Conservation (phyloP, 2,888 invertebrate species). For the Leucania comma region DNA sequence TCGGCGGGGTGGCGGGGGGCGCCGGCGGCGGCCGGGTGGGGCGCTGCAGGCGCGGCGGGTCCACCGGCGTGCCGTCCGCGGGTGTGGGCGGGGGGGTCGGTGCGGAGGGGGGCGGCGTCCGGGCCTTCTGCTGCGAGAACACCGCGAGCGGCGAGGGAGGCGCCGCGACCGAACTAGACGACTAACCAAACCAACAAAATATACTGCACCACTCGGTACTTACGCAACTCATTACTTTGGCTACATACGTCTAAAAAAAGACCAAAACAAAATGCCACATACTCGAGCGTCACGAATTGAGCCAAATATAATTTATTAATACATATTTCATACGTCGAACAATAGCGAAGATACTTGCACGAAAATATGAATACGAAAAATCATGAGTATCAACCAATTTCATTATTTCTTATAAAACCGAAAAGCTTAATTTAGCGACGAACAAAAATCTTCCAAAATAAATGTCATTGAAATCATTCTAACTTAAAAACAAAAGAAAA, state of each 20-base stretch:
- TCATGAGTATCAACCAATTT: slow-evolving; percentile 64
- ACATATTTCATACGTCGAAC: slow-evolving; percentile 60
- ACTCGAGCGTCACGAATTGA: slow-evolving; percentile 59
- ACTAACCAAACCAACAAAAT: slow-evolving; percentile 89
- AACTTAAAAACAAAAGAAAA: slow-evolving; percentile 77
- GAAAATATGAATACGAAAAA: slow-evolving; percentile 76
- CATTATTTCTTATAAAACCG: slow-evolving; percentile 66
- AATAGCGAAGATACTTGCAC: slow-evolving; percentile 84
- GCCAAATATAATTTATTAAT: slow-evolving; percentile 48
- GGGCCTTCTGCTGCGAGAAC: slow-evolving; percentile 82
- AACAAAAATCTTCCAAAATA: slow-evolving; percentile 90
- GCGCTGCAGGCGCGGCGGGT: slow-evolving; percentile 69
- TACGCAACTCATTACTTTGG: slow-evolving; percentile 71
- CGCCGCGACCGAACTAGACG: slow-evolving; percentile 84
- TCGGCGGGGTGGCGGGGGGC: slow-evolving; percentile 71
- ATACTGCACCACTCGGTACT: slow-evolving; percentile 77
- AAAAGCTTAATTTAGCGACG: slow-evolving; percentile 68
- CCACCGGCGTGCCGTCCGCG: slow-evolving; percentile 56
- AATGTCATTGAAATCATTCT: slow-evolving; percentile 82
- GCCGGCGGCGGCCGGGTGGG: slow-evolving; percentile 73
- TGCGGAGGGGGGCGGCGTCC: slow-evolving; percentile 74
- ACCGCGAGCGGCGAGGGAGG: slow-evolving; percentile 83
- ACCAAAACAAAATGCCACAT: slow-evolving; percentile 75
- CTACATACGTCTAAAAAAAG: slow-evolving; percentile 70
- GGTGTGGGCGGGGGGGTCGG: slow-evolving; percentile 73